Base-by-base conservation (phyloP, 2,797 vertebrate genomes). In the Adelosebastes latens region DNA sequence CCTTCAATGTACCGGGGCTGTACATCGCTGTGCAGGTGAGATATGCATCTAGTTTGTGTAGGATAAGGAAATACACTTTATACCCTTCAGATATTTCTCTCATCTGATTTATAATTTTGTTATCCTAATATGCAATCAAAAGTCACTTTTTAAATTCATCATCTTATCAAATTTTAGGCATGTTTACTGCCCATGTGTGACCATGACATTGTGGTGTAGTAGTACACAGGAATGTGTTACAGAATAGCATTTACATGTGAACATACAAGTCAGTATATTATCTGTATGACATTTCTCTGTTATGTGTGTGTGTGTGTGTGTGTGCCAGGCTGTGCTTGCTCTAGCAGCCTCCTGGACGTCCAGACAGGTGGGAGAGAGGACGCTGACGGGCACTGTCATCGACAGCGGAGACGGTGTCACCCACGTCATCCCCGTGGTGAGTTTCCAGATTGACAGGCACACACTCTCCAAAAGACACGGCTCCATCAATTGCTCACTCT, bases 271-370 rank as follows among this genome's bases (percentile, higher is more conserved):
- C 11, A 27, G 11, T 4, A 2, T n/a, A 6, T 55, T 24, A 66
- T 36, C 25, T 55, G 27, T 76, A 0, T 61, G 62, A 52, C 34
- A 97, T 97, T 87, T 96, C 39, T 42, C 39, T 42, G 39, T 42
- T 42, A 6, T 42, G 5, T 42, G 95, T 75, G 4, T 64, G 88
- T 91, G 31, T 32, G 1, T 8, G 7, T 32, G 42, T 46, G 42
- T 46, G 42, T 7, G 13, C 4, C 73, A 96, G 95, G 98, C 96
- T 2, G 96, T 99, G 79, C 96, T 99, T 78, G 98, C 98, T 80
- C 95, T 99, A 91, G 98, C 98, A 56, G 98, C 98, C 9, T 99
- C 98, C 22, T 99, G 98, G 98, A 99, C 98, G 4, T 99, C 98
- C 80, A 95, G 97, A 81, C 98, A 99, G 94, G 97, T 99, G 75